Conservation (phyloP, 2,888 invertebrate genomes). For the Rhimphoctona megacephalus region DNA sequence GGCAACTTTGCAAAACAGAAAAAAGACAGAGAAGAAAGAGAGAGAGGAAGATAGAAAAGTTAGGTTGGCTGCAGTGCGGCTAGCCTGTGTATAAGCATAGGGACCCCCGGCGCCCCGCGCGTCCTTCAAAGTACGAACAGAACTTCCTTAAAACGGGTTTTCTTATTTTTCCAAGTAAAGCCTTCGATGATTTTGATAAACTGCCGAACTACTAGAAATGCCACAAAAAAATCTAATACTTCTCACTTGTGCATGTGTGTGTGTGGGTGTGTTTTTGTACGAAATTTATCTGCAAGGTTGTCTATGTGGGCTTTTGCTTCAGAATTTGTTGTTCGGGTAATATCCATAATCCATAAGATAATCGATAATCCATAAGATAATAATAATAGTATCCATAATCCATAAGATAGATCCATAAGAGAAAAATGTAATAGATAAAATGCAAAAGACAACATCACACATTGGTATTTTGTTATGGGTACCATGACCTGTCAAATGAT, state of each 20-base stretch:
- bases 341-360: too few relatives aligned
- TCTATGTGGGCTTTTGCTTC: not conserved
- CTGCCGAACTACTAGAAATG: not conserved
- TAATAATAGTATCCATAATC: too few relatives aligned
- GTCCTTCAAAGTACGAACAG: too few relatives aligned
- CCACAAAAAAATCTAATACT: not conserved
- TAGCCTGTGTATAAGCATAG: too few relatives aligned
- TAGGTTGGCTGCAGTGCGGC: too few relatives aligned
- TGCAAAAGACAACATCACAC: not conserved
- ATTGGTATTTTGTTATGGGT: not conserved
- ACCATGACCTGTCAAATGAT: too few relatives aligned
- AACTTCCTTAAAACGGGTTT: not conserved
- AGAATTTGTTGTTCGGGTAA: not conserved
- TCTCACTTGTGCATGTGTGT: not conserved
- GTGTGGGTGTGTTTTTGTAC: not conserved
- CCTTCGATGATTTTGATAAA: not conserved
- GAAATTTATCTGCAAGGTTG: not conserved
- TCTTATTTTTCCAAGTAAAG: not conserved
- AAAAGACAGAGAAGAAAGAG: too few relatives aligned
- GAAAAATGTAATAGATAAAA: not conserved
- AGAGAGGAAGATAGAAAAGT: too few relatives aligned
- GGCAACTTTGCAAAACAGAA: too few relatives aligned
- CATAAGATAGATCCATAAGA: too few relatives aligned
- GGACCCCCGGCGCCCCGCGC: too few relatives aligned
- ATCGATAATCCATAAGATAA: too few relatives aligned